Conservation (phyloP, 1,140 invertebrate genomes). For the Dolichoris vasculosae region DNA sequence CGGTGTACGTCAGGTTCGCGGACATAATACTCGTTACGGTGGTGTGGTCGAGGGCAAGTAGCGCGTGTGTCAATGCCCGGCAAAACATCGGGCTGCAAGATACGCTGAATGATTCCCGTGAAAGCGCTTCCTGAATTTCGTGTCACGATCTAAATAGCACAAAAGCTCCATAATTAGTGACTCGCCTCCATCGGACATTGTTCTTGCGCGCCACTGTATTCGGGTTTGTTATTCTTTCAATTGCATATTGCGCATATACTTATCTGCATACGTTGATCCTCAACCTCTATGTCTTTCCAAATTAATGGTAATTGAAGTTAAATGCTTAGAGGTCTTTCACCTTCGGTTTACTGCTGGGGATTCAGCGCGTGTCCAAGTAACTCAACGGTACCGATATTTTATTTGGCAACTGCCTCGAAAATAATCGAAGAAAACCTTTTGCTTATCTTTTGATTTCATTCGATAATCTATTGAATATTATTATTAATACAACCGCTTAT, state of each 20-base stretch:
- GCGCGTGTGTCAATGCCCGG: conserved; percentile 48
- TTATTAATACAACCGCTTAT: no score
- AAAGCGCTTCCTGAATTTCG: conserved; percentile 53
- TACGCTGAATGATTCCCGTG: conserved; percentile 46
- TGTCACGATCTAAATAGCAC: conserved; percentile 45
- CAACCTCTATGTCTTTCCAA: conserved; percentile 28
- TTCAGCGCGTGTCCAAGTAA: not conserved
- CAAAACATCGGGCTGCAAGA: conserved; percentile 45
- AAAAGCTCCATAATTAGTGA: conserved; percentile 36
- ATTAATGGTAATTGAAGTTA: conserved; percentile 14
- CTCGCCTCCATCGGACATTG: conserved; percentile 7
- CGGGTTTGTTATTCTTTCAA: not conserved
- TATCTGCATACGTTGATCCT: conserved; percentile 9
- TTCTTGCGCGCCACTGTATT: not conserved
- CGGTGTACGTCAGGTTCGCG: not conserved
- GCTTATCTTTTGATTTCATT: no score
- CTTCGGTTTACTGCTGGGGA: not conserved
- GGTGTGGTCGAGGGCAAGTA: not conserved
- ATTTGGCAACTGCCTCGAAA: no score
- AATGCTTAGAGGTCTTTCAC: not conserved
- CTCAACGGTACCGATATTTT: not conserved
- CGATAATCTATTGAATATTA: no score
- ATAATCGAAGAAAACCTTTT: no score
- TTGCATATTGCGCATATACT: not conserved
- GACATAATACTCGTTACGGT: conserved; percentile 21